Evolutionary conservation across 1,140 invertebrate species (phyloP).

Genomic region (Lepidurus packardi): DNA sequence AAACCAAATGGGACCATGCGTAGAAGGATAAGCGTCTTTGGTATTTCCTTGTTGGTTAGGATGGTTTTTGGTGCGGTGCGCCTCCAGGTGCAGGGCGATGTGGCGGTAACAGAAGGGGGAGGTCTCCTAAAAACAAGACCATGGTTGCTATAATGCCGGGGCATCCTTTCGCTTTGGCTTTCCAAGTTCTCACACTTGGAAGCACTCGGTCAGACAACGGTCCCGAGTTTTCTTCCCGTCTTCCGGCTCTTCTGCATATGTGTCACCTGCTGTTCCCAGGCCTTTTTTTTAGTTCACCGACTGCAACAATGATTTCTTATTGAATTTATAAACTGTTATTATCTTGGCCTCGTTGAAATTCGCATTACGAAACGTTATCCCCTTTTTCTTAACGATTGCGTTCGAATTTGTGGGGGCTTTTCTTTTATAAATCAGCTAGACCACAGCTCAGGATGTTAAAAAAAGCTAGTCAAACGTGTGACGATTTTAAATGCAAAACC

Average conservation of each 20-base stretch:
- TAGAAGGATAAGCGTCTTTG: neutral
- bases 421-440: no score
- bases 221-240: neutral
- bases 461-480: no score
- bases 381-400: no score
- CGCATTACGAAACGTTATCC: no score
- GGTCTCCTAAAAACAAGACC: neutral
- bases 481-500: no score
- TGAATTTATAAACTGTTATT: neutral
- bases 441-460: no score
- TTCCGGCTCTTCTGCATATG: slow-evolving; percentile 12
- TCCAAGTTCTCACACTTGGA: neutral
- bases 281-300: neutral
- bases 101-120: neutral
- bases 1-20: neutral
- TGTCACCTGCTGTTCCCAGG: slow-evolving; percentile 7
- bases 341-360: neutral
- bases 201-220: slow-evolving; percentile 17
- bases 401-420: no score
- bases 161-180: slow-evolving; percentile 7
- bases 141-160: neutral
- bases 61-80: neutral
- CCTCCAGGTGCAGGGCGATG: neutral
- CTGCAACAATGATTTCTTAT: neutral
- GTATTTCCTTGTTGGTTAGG: slow-evolving; percentile 7